Conservation (phyloP, 2,888 invertebrate genomes). For the Ischnura elegans region DNA sequence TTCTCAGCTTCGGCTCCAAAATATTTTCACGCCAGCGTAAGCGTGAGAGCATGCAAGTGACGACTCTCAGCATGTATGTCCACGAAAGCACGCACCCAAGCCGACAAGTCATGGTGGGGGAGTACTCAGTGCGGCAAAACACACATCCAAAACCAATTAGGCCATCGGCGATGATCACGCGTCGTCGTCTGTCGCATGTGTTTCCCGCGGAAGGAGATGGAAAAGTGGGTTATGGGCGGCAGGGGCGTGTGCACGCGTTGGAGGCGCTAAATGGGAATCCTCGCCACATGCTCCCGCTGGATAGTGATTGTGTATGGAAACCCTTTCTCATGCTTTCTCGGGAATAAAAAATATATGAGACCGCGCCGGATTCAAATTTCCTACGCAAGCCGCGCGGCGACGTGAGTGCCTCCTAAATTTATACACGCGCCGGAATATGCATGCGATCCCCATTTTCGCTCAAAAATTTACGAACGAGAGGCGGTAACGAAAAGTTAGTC, state of each 20-base stretch:
- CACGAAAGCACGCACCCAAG: background rate
- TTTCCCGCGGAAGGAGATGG: background rate
- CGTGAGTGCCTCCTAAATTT: background rate
- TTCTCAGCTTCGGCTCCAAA: no score
- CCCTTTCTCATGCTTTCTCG: background rate
- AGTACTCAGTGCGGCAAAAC: background rate
- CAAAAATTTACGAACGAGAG: background rate
- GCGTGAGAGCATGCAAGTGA: no score
- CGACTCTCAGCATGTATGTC: background rate
- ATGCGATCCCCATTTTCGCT: background rate
- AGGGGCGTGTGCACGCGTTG: background rate
- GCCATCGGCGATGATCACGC: background rate
- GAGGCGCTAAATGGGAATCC: background rate
- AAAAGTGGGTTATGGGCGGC: background rate
- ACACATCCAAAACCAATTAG: slow-evolving; percentile 11
- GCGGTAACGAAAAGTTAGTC: background rate
- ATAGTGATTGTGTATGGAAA: background rate
- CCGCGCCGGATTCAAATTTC: background rate
- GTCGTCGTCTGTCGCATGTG: background rate
- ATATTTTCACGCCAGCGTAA: no score
- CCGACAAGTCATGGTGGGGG: background rate
- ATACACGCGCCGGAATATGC: background rate
- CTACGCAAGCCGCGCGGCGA: background rate
- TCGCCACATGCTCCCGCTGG: background rate
- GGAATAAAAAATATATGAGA: background rate